These are phyloP conservation scores for Nannospalax galili DNA, from an alignment of 2,113 vertebrate genomes.

Conservation along the genomic window DNA sequence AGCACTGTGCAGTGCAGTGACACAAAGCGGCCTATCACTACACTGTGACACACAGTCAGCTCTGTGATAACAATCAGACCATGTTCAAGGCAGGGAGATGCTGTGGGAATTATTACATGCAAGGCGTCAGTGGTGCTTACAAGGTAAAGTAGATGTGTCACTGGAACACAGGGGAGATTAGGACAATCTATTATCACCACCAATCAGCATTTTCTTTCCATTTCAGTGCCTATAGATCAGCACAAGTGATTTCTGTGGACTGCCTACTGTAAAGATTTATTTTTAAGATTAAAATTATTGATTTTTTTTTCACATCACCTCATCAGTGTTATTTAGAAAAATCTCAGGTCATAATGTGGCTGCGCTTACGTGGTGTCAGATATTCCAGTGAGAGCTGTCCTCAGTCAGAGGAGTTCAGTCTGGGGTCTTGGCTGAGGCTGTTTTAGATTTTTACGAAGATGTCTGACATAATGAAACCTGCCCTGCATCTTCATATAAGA, in stretches of 20 bases:
- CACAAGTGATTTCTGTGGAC: neutral
- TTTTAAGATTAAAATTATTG: constrained; percentile 66
- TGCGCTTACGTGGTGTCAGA: neutral
- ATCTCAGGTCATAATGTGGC: neutral
- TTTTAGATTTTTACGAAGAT: neutral
- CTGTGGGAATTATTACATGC: neutral
- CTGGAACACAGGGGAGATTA: neutral
- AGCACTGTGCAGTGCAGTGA: too few species aligned
- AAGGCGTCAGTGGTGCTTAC: neutral
- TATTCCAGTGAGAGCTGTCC: neutral
- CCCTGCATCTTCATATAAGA: neutral
- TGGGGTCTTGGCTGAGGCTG: neutral
- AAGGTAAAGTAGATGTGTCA: neutral
- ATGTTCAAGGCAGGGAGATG: neutral
- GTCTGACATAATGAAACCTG: neutral
- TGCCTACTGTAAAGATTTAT: constrained; percentile 46
- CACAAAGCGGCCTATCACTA: neutral
- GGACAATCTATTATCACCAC: neutral
- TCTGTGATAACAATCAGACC: neutral
- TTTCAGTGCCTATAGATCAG: neutral
- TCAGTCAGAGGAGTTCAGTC: neutral
- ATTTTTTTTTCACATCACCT: constrained; percentile 41
- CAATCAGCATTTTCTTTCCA: neutral
- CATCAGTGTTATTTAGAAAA: constrained; percentile 54
- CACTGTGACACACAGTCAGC: accelerated